phyloP scores from a whole-genome alignment of 1,140 invertebrate species.

The Cyclargus thomasi region DNA sequence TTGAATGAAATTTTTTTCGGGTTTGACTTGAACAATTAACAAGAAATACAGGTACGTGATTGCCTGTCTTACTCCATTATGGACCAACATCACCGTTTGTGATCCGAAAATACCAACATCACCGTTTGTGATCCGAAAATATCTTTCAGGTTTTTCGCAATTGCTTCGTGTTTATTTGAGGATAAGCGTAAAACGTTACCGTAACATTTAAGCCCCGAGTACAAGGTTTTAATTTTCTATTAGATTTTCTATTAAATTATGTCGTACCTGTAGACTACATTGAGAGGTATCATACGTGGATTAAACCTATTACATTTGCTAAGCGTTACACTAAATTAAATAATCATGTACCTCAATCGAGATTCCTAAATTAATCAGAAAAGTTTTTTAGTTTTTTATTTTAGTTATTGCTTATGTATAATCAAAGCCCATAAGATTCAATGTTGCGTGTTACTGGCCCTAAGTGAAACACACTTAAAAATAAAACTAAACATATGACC shows the following conservation, averaged over 20 bases:
- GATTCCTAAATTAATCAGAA: neutral
- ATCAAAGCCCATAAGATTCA: too few species aligned
- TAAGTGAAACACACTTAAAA: neutral
- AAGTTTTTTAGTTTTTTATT: neutral
- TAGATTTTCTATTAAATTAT: neutral
- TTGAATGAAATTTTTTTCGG: neutral
- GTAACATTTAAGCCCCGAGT: neutral
- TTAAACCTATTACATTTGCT: neutral
- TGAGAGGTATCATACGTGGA: neutral
- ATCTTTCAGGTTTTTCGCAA: too few species aligned
- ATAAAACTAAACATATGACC: too few species aligned
- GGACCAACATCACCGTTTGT: too few species aligned
- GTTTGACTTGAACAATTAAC: too few species aligned
- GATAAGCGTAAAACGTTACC: too few species aligned
- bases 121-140: too few species aligned
- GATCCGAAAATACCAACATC: too few species aligned
- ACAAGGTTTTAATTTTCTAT: neutral
- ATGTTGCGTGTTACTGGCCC: neutral
- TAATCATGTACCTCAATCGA: neutral
- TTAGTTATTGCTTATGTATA: neutral
- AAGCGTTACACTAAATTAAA: neutral
- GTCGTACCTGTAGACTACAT: neutral
- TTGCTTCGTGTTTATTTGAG: too few species aligned
- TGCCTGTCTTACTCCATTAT: too few species aligned
- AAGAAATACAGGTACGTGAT: too few species aligned